Evolutionary conservation across 2,888 invertebrate genomes (phyloP).

Genomic region (Xestia c-nigrum): DNA sequence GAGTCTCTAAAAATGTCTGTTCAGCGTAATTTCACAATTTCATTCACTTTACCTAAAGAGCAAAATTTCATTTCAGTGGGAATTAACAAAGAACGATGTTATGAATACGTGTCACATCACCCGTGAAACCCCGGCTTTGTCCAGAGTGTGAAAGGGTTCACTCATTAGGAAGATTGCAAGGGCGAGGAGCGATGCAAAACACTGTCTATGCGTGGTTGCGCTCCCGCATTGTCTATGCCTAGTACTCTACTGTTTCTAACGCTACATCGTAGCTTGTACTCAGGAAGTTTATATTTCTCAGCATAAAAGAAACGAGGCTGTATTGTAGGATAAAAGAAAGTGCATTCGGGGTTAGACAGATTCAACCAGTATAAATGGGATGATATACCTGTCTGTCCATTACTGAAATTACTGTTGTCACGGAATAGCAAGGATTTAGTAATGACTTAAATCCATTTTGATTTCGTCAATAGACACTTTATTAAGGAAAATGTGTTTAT

Average conservation of each 20-base stretch:
- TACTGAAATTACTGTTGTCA: constrained; percentile 77
- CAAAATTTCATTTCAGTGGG: constrained; percentile 77
- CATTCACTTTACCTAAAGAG: constrained; percentile 62
- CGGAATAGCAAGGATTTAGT: constrained; percentile 1
- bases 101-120: constrained; percentile 87
- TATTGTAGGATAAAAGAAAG: constrained; percentile 78
- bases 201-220: constrained; percentile 81
- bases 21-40: constrained; percentile 45
- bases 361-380: constrained; percentile 76
- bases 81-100: constrained; percentile 82
- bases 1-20: not conserved
- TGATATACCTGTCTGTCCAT: constrained; percentile 74
- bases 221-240: constrained; percentile 81
- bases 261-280: constrained; percentile 75
- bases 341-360: constrained; percentile 82
- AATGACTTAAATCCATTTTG: not conserved
- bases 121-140: constrained; percentile 89
- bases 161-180: constrained; percentile 91
- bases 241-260: constrained; percentile 79
- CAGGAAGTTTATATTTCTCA: constrained; percentile 83
- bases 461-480: constrained; percentile 4
- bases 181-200: constrained; percentile 82
- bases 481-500: not conserved
- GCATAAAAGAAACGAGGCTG: constrained; percentile 81
- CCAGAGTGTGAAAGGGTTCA: constrained; percentile 89